Evolutionary conservation across 2,113 vertebrate species (phyloP).

Genomic region (Dipodomys stephensi): DNA sequence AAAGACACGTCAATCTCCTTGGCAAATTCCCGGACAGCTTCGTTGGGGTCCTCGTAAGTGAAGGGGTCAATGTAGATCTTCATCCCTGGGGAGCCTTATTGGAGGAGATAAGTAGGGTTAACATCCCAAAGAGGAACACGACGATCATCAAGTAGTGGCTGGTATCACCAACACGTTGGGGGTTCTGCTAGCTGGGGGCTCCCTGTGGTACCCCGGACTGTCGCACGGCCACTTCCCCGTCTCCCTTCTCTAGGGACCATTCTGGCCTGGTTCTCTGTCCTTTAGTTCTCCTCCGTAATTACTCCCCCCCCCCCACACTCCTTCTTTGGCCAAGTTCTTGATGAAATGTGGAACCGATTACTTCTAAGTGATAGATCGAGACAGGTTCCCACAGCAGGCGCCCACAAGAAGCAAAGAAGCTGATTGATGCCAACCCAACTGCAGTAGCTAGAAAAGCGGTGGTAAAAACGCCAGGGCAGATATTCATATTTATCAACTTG

Average conservation of each 20-base stretch:
- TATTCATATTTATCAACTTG: slow-evolving; percentile 87
- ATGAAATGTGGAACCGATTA: slow-evolving; percentile 80
- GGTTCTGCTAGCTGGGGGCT: too few species aligned
- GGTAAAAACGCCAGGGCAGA: slow-evolving; percentile 81
- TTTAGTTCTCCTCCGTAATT: slow-evolving; percentile 43
- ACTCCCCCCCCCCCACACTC: slow-evolving; percentile 63
- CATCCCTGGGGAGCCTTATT: slow-evolving; percentile 97
- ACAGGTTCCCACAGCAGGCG: slow-evolving; percentile 68
- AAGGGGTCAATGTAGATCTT: slow-evolving; percentile 99
- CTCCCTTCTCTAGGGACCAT: not conserved
- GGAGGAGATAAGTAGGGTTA: slow-evolving; percentile 70
- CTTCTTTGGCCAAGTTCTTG: not conserved
- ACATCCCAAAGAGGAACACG: slow-evolving; percentile 69
- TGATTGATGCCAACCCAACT: slow-evolving; percentile 83
- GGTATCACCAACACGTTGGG: not conserved
- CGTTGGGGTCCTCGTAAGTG: slow-evolving; percentile 98
- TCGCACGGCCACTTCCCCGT: not conserved
- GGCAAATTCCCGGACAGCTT: slow-evolving; percentile 98
- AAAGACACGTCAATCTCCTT: slow-evolving; percentile 99
- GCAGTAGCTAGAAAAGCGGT: slow-evolving; percentile 83
- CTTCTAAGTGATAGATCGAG: slow-evolving; percentile 84
- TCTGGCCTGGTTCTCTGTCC: slow-evolving; percentile 57
- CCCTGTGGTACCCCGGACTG: too few species aligned
- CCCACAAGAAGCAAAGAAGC: slow-evolving; percentile 76
- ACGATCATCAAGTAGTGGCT: not conserved